A percentile compares a stretch with the other conserved stretches of the same genome.
These are phyloP conservation scores for Cheilosia variabilis DNA, from an alignment of 2,888 invertebrate species.

Conservation along the genomic window DNA sequence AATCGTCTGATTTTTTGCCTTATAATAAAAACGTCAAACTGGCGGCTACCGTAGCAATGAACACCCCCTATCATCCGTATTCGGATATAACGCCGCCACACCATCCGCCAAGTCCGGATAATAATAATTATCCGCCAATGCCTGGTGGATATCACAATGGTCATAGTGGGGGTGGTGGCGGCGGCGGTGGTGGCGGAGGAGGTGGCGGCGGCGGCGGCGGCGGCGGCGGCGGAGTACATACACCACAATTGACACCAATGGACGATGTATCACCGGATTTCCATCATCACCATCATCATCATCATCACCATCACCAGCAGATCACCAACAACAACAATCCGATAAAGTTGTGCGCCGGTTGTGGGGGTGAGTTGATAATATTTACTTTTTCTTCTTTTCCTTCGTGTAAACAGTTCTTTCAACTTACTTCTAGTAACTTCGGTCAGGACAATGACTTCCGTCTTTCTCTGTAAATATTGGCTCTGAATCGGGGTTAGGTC, in stretches of 20 bases:
- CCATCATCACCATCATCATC: slow-evolving; percentile 79
- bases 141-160: slow-evolving; percentile 84
- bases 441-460: not conserved
- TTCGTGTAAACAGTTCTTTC: not conserved
- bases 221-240: slow-evolving; percentile 77
- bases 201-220: slow-evolving; percentile 70
- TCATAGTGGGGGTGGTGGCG: slow-evolving; percentile 82
- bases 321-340: slow-evolving; percentile 82
- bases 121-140: slow-evolving; percentile 87
- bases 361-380: slow-evolving; percentile 86
- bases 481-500: too few relatives aligned
- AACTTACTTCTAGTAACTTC: not conserved
- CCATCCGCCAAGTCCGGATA: slow-evolving; percentile 89
- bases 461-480: too few relatives aligned
- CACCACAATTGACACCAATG: slow-evolving; percentile 81
- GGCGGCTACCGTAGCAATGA: slow-evolving; percentile 95
- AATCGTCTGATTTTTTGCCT: slow-evolving; percentile 77
- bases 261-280: slow-evolving; percentile 82
- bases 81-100: slow-evolving; percentile 91
- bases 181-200: slow-evolving; percentile 81
- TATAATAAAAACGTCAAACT: slow-evolving; percentile 87
- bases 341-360: slow-evolving; percentile 94
- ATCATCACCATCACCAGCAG: slow-evolving; percentile 79
- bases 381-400: slow-evolving; percentile 10
- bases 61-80: slow-evolving; percentile 95